Evolutionary conservation across 1,140 invertebrate species (phyloP), one percentile per base, ranked within the genome.

Genomic region (Ditylenchus dipsaci): DNA sequence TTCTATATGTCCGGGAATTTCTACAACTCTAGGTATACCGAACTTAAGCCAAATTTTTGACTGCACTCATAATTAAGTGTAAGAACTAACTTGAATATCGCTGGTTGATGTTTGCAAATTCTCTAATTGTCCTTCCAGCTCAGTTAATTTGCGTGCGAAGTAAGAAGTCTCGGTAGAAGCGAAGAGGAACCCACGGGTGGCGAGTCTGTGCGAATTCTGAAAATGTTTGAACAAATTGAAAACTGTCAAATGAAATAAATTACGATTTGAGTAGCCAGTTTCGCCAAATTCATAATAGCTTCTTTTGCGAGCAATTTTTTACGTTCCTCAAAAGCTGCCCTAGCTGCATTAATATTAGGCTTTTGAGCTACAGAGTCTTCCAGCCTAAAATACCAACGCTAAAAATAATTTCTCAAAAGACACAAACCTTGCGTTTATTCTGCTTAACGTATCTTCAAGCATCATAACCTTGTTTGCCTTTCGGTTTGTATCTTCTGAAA

Each of bases 331-430:
- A 66, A 78, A 0, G 43, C n/a, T 15, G 30, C 47, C 29, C 62
- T 29, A 8, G 60, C 77, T 17, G 49, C 58, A 7, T 63, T 56
- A 3, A 78, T 43, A 63, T 78, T 62, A 9, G 76, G 72, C 60
- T 65, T 75, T 9, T 67, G 49, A 0, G 59, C 21, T 7, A 26
- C 13, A 21, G n/a, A 58, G 33, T 70, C 11, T 27, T 70, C 33
- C 19, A 69, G 58, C 26, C 43, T 61, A 7, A 61, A 61, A 53
- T 7, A 53, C 3, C n/a, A n/a, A n/a, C n/a, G n/a, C n/a, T n/a
- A n/a, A n/a, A 8, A 53, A 53, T 53, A 3, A 53, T 53, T 53
- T 3, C 49, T 53, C 43, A 45, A 45, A 45, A 13, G 11, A 13
- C n/a, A 13, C 43, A n/a, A 53, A 53, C 23, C 23, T 3, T 26